Conservation (phyloP, 2,888 invertebrate genomes). For the Morpho deidamia region DNA sequence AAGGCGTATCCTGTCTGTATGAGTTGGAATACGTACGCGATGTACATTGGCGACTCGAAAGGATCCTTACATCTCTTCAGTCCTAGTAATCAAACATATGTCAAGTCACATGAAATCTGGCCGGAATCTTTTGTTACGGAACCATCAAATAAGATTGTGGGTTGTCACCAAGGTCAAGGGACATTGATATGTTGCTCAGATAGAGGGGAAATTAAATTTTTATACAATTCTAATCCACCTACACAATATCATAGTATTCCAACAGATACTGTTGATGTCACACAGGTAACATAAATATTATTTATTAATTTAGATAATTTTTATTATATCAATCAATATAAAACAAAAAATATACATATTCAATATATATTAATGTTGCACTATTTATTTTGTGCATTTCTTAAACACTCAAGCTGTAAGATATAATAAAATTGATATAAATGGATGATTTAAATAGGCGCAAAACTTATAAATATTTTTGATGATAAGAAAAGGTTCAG, state of each 20-base stretch:
- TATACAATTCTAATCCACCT: conserved; percentile 65
- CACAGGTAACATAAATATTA: conserved; percentile 45
- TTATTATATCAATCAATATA: neutral
- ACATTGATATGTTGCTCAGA: conserved; percentile 65
- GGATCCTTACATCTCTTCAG: conserved; percentile 61
- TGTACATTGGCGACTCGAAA: conserved; percentile 68
- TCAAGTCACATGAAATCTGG: conserved; percentile 57
- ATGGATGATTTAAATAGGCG: no score
- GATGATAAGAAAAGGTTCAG: no score
- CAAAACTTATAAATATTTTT: no score
- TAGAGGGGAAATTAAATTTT: conserved; percentile 64
- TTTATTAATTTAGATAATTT: neutral
- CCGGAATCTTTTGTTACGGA: conserved; percentile 46
- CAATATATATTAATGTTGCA: no score
- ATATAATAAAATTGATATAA: no score
- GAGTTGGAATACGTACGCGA: conserved; percentile 55
- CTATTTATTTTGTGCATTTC: no score
- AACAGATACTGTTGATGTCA: conserved; percentile 59
- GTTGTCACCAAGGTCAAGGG: conserved; percentile 57
- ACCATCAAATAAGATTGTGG: conserved; percentile 60
- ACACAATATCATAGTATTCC: conserved; percentile 50
- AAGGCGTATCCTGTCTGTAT: conserved; percentile 64
- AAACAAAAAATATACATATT: no score
- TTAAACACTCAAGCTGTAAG: no score
- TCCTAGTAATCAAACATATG: conserved; percentile 47